Percentiles rank a stretch among this genome's conserved stretches.
Evolutionary conservation across 2,797 vertebrate genomes (phyloP).

Genomic region (Nannoperca australis): DNA sequence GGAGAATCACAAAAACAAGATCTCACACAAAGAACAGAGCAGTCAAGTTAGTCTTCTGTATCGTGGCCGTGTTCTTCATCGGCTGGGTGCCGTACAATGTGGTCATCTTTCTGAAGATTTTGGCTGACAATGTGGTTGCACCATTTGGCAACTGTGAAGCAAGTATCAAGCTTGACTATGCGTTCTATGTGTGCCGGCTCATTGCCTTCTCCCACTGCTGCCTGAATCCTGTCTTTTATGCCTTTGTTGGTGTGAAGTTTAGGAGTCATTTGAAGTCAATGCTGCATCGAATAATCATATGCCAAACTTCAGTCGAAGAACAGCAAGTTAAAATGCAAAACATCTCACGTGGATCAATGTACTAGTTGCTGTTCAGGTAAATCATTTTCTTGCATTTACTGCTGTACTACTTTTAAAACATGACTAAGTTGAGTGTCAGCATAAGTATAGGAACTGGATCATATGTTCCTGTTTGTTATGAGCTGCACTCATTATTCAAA

Average conservation of each 20-base stretch:
- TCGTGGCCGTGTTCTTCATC: slow-evolving; percentile 90
- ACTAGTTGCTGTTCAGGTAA: slow-evolving; percentile 40
- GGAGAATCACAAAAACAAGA: slow-evolving; percentile 81
- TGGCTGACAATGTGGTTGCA: slow-evolving; percentile 48
- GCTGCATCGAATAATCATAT: slow-evolving; percentile 48
- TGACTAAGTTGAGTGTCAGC: not conserved
- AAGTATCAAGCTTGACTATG: slow-evolving; percentile 75
- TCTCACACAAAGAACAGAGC: slow-evolving; percentile 88
- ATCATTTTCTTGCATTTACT: not conserved
- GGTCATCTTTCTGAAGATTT: slow-evolving; percentile 84
- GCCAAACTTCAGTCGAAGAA: slow-evolving; percentile 26
- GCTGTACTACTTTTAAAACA: not conserved
- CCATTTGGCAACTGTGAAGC: slow-evolving; percentile 71
- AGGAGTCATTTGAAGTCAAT: slow-evolving; percentile 86
- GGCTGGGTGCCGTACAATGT: slow-evolving; percentile 95
- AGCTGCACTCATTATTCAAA: not conserved
- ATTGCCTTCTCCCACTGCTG: slow-evolving; percentile 94
- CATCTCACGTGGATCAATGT: slow-evolving; percentile 72
- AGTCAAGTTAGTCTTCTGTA: slow-evolving; percentile 89
- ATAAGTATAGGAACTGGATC: not conserved
- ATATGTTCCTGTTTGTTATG: not conserved
- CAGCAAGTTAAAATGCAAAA: slow-evolving; percentile 36
- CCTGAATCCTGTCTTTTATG: slow-evolving; percentile 94
- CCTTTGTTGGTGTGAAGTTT: slow-evolving; percentile 92
- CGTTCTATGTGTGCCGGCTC: slow-evolving; percentile 83